Evolutionary conservation across 2,888 invertebrate genomes (phyloP), one percentile per base, ranked within the genome.

Genomic region (Dorcus hopei): DNA sequence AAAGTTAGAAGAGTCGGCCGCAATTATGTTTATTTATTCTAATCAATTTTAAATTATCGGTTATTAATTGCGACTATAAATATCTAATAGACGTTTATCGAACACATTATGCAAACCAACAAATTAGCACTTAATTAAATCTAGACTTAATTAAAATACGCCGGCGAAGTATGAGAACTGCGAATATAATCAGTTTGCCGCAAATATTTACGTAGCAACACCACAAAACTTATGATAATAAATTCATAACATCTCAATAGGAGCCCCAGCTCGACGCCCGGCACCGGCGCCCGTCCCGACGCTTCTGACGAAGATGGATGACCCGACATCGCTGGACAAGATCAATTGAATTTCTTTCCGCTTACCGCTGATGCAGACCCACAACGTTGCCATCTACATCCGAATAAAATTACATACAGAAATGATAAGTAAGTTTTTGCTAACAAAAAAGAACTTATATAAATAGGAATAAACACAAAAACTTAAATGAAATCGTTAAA

Each of bases 271-370:
- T 67, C 68, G 72, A 73, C 73, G 73, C 72, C 71, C 66, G 59
- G 61, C 64, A 64, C 66, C 69, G 70, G 68, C 70, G 72, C 70
- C 71, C 71, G 72, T 72, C 72, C 71, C 69, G 75, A 73, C 75
- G 74, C 70, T 67, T 73, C 69, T 78, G 79, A 79, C 80, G 80
- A 80, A 81, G 81, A 82, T 79, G 78, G 77, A 82, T 82, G 73
- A 77, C 75, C 77, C 74, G 71, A 76, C 79, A 77, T 76, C 77
- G 72, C 79, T 75, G 78, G 79, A 80, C 80, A 79, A 81, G 80
- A 81, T 82, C 81, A 81, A 82, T 82, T 81, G 80, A 81, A 82
- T 81, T 81, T 80, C 80, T 80, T 80, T 81, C 80, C 80, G 75
- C 75, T 74, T 74, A 73, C 71, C 55, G 54, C 61, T 50, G 59